phyloP scores from a whole-genome alignment of 2,888 invertebrate species.

The Hyalella azteca region DNA sequence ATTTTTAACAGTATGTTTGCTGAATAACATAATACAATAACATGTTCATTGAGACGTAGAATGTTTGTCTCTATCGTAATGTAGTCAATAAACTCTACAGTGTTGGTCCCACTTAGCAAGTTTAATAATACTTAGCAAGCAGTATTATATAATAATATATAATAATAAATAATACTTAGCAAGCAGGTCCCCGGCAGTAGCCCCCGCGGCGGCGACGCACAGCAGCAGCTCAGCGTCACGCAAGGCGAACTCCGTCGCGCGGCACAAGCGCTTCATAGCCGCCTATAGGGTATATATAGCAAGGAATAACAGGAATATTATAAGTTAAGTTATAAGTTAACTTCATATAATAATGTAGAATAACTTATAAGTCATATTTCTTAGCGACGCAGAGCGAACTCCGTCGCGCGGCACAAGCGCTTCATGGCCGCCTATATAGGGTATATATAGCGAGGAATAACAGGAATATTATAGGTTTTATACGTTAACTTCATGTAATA shows the following conservation, averaged over 20 bases:
- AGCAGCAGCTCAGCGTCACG: constrained; percentile 64
- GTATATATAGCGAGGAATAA: not conserved
- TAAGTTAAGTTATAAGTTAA: not conserved
- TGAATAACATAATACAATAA: too few relatives aligned
- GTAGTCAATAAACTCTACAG: not conserved
- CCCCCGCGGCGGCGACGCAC: constrained; percentile 49
- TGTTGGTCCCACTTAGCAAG: not conserved
- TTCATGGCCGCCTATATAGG: constrained; percentile 61
- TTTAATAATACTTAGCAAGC: not conserved
- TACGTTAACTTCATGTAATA: too few relatives aligned
- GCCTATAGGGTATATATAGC: constrained; percentile 55
- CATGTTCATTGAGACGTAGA: too few relatives aligned
- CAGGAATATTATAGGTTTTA: not conserved
- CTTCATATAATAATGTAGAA: too few relatives aligned
- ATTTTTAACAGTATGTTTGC: not conserved
- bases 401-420: constrained; percentile 63
- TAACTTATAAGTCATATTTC: too few relatives aligned
- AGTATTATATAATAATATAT: not conserved
- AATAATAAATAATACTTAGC: not conserved
- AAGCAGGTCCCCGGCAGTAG: not conserved
- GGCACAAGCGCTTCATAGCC: constrained; percentile 63
- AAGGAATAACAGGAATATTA: not conserved
- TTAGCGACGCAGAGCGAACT: constrained; percentile 63
- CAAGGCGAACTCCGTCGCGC: constrained; percentile 63
- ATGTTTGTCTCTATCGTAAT: not conserved